These are phyloP conservation scores for Ceratosolen fusciceps DNA, from an alignment of 1,140 invertebrate species.

Conservation along the genomic window DNA sequence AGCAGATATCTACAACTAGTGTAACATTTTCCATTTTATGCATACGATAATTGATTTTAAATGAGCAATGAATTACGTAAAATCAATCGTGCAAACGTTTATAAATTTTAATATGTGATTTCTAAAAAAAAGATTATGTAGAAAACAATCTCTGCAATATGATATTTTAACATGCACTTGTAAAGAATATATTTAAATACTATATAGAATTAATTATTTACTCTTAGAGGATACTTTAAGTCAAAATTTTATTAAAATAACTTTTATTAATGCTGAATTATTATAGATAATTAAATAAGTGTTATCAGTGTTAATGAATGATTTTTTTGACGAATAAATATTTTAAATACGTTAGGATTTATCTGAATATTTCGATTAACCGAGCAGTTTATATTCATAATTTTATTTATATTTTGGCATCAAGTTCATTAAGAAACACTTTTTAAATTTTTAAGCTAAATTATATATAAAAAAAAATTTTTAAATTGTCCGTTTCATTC, in stretches of 20 bases:
- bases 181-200: slow-evolving; percentile 4
- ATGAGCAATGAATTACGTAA: slow-evolving; percentile 11
- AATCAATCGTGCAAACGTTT: slow-evolving; percentile 1
- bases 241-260: slow-evolving; percentile 6
- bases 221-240: background rate
- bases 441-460: background rate
- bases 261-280: slow-evolving; percentile 1
- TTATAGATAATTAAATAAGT: background rate
- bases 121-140: background rate
- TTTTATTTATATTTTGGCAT: background rate
- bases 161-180: background rate
- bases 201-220: slow-evolving; percentile 3
- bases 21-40: background rate
- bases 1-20: background rate
- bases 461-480: background rate
- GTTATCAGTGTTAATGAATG: background rate
- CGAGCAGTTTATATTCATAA: background rate
- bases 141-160: background rate
- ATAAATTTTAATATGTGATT: no score
- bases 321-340: slow-evolving; percentile 6
- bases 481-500: no score
- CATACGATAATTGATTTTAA: slow-evolving; percentile 13
- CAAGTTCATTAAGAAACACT: background rate
- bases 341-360: background rate
- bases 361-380: background rate